Evolutionary conservation across 1,140 invertebrate genomes (phyloP), one percentile per base, ranked within the genome.

Genomic region (Akabosia matsudoensis): DNA sequence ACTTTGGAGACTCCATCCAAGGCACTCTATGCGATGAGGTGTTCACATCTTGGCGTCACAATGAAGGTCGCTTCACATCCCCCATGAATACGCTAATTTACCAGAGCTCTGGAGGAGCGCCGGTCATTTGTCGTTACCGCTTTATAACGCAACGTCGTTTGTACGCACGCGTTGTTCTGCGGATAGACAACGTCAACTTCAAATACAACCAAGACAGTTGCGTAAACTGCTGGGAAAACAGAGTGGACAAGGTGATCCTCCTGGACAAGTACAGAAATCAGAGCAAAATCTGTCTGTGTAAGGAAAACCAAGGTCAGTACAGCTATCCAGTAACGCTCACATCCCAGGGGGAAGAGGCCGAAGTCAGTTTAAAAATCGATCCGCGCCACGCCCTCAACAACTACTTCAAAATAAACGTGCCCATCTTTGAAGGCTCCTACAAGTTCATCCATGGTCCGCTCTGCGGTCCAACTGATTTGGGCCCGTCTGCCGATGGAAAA

Each of bases 401-500:
- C 54, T 96, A 95, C 83, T 95, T 96, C 85, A 96, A 96, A 83
- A 91, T 93, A 79, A 87, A 90, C 7, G 87, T 88, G 33, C 90
- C 93, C 0, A 86, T 96, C 0, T 95, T 95, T 82, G 90, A 93
- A 84, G 93, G 93, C 0, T 89, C 87, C 7, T 96, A 93, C 82
- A 92, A 94, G 83, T 95, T 95, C 82, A 91, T 93, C 4, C 94
- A 96, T 79, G 92, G 92, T 22, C 93, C 93, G 0, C 85, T 95
- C 0, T 96, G 94, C 82, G 94, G 94, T 0, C 92, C 92, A 1
- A 89, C 93, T 0, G 88, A 92, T 1, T 83, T 95, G 37, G 88
- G 90, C 16, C 90, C 93, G 0, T 88, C 89, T 1, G 89, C 91
- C 1, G 92, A 95, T 80, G 93, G 92, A 0, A 92, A 93, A 83